Evolutionary conservation across 2,888 invertebrate genomes (phyloP).

Genomic region (Campoplex capitator): DNA sequence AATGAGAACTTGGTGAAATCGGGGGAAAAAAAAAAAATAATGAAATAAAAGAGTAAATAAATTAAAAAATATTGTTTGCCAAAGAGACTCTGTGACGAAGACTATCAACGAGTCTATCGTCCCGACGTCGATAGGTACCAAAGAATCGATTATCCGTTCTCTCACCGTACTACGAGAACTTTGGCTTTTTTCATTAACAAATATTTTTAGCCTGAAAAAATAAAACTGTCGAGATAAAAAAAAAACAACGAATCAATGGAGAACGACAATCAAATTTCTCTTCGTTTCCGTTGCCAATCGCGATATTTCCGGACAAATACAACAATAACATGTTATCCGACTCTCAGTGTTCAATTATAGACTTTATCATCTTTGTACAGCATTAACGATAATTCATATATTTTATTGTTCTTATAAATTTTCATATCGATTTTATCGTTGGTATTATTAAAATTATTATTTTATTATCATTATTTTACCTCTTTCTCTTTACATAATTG

Average conservation of each 20-base stretch:
- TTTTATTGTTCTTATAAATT: slow-evolving; percentile 62
- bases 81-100: slow-evolving; percentile 68
- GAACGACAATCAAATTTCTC: slow-evolving; percentile 28
- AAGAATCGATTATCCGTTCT: slow-evolving; percentile 68
- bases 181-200: slow-evolving; percentile 54
- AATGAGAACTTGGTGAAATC: slow-evolving; percentile 34
- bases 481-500: slow-evolving; percentile 24
- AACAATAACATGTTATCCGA: slow-evolving; percentile 49
- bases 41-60: not conserved
- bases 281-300: slow-evolving; percentile 26
- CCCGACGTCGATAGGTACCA: slow-evolving; percentile 67
- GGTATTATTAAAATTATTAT: slow-evolving; percentile 33
- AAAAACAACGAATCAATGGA: slow-evolving; percentile 35
- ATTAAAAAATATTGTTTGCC: slow-evolving; percentile 66
- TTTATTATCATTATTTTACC: slow-evolving; percentile 4
- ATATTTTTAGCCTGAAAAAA: slow-evolving; percentile 36
- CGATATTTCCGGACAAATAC: slow-evolving; percentile 25
- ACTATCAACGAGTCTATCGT: slow-evolving; percentile 54
- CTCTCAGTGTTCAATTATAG: slow-evolving; percentile 63
- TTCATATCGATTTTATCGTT: slow-evolving; percentile 62
- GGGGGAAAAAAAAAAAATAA: slow-evolving; percentile 23
- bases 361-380: slow-evolving; percentile 54
- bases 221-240: slow-evolving; percentile 21
- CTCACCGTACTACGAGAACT: slow-evolving; percentile 60
- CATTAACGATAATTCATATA: slow-evolving; percentile 45